Evolutionary conservation across 2,888 invertebrate genomes (phyloP), one percentile per base, ranked within the genome.

Genomic region (Merodon equestris): DNA sequence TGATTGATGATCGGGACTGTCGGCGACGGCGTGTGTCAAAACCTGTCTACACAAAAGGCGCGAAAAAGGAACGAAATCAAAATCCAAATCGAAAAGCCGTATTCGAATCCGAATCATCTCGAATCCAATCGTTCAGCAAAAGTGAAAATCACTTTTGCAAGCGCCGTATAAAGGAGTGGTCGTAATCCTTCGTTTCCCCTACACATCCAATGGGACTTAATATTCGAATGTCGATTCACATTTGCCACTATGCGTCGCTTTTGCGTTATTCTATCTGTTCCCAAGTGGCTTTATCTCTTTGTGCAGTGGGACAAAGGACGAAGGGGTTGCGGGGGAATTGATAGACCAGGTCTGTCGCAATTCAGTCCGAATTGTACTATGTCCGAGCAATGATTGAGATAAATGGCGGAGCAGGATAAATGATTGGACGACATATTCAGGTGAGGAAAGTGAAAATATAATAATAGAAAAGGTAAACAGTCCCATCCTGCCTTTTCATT

Each of bases 401-500:
- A 77, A 77, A 77, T 72, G 72, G 66, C 66, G 66, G 45, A 72
- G 60, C 56, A 72, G 40, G 38, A 66, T 66, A 51, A 72, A 34
- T 58, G 48, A 15, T 56, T 38, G 54, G 64, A 60, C 66, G 72
- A 66, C 56, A 50, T 45, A 45, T 77, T 61, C 44, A 56, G 54
- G 56, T 61, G 72, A 60, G 72, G 72, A 77, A 77, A 72, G 66
- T 67, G 66, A 66, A 71, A 76, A 72, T 57, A 64, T 27, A 66
- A 38, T 7, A 50, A 40, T 40, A 40, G 40, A 40, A 40, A 40
- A 40, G 5, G 10, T 40, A 40, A 9, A 40, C 10, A 40, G 9
- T 7, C 27, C 27, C 7, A 27, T 4, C 7, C 27, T 27, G 27
- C 7, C 7, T 27, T 2, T 2, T 27, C 27, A 27, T 2, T 4